Base-by-base conservation (phyloP, 2,888 invertebrate species). In the Eilema caniola region DNA sequence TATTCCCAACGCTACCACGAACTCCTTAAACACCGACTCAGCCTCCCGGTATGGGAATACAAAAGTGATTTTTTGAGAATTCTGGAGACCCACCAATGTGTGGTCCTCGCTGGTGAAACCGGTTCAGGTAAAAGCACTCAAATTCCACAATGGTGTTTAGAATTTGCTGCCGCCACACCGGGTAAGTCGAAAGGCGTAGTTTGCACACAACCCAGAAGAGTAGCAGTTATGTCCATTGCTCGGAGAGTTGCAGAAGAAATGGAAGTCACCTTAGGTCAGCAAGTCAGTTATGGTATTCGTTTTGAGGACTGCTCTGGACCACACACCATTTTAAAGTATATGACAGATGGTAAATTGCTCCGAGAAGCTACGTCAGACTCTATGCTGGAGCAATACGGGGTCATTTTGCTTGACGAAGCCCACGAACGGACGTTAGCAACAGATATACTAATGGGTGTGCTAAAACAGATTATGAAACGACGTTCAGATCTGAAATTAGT, bases 291-390 rank as follows among this genome's bases (percentile, higher is more conserved):
- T 85, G 93, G 99, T 88, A 99, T 99, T 89, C 98, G 99, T 96
- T 99, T 99, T 89, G 99, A 99, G 92, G 99, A 99, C 94, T 99
- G 99, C 88, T 99, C 99, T 2, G 98, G 99, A 1, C 96, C 98
- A 0, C 98, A 98, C 88, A 99, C 99, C 0, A 96, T 99, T 37
- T 96, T 99, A 1, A 99, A 99, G 88, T 99, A 99, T 90, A 99
- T 99, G 99, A 99, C 99, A 16, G 99, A 99, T 86, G 99, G 99
- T 98, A 99, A 99, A 99, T 96, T 99, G 91, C 95, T 99, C 41
- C 96, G 99, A 75, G 99, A 99, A 95, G 99, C 99, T 0, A 99
- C 99, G 99, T 99, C 99, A 0, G 99, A 99, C 91, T 99, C 99
- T 0, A 98, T 99, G 97, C 93, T 99, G 11, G 99, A 99, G 83